These are phyloP conservation scores for Sapayoa aenigma DNA, from an alignment of 2,113 vertebrate species.

Conservation along the genomic window DNA sequence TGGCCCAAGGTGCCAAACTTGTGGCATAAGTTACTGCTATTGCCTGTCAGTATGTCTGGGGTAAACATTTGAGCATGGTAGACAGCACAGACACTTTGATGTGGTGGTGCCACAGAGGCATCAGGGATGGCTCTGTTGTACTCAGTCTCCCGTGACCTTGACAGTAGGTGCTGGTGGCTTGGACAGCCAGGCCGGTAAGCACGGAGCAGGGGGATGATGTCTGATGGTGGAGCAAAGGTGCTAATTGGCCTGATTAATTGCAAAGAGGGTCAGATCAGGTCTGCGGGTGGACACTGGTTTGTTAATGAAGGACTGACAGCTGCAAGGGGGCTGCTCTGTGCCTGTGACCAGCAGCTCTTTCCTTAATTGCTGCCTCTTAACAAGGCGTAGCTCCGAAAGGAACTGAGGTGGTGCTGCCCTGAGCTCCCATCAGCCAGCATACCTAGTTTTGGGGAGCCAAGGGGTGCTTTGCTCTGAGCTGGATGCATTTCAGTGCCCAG, in stretches of 20 bases:
- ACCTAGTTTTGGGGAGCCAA: not conserved
- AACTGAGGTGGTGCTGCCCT: accelerated
- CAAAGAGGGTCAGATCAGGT: not conserved
- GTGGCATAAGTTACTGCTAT: accelerated
- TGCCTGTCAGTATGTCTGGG: not conserved
- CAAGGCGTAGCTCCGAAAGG: not conserved
- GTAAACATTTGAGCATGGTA: accelerated
- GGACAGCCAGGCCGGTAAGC: accelerated
- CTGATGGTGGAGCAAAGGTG: accelerated
- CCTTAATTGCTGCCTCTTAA: not conserved
- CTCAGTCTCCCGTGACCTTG: not conserved
- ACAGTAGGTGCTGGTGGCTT: not conserved
- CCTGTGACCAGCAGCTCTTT: not conserved
- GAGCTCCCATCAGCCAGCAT: not conserved
- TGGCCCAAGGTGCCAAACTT: not conserved
- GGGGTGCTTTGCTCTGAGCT: not conserved
- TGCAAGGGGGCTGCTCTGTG: not conserved
- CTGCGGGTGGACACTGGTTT: not conserved
- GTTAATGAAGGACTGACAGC: not conserved
- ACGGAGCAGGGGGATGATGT: not conserved
- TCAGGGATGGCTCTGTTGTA: accelerated
- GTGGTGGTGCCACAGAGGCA: not conserved
- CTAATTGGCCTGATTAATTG: not conserved
- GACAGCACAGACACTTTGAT: not conserved
- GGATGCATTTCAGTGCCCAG: not conserved